Evolutionary conservation across 2,888 invertebrate genomes (phyloP).

Genomic region (Theodoxus fluviatilis): DNA sequence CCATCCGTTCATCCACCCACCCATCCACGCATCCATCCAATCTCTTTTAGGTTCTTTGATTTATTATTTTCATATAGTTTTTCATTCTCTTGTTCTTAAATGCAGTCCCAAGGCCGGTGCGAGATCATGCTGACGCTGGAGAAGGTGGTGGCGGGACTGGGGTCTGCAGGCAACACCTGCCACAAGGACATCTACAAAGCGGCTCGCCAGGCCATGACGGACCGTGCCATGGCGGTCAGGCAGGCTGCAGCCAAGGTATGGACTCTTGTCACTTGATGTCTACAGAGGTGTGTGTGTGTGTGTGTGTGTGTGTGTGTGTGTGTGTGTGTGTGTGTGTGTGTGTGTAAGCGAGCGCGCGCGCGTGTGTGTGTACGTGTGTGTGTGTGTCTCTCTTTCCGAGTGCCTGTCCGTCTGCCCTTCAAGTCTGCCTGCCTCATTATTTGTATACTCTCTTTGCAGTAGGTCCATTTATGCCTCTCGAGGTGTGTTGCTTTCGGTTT

Average conservation of each 20-base stretch:
- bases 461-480: too few relatives aligned
- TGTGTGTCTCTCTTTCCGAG: background rate
- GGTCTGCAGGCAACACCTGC: conserved; percentile 82
- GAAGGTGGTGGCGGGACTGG: conserved; percentile 92
- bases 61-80: too few relatives aligned
- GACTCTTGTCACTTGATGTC: background rate
- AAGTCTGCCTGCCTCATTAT: too few relatives aligned
- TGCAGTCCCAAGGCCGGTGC: conserved; percentile 85
- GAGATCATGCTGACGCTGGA: conserved; percentile 97
- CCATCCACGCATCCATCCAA: too few relatives aligned
- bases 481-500: too few relatives aligned
- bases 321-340: background rate
- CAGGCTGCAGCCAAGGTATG: conserved; percentile 84
- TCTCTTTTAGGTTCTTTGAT: too few relatives aligned
- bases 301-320: background rate
- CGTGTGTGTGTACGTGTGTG: background rate
- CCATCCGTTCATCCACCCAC: too few relatives aligned
- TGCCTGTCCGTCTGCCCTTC: background rate
- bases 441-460: too few relatives aligned
- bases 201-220: conserved; percentile 84
- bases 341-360: background rate
- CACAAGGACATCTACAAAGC: conserved; percentile 70
- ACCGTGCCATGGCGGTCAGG: conserved; percentile 90
- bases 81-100: conserved; percentile 15
- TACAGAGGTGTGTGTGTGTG: background rate